phyloP scores from a whole-genome alignment of 2,797 vertebrate genomes.

The Buceros bicornis region DNA sequence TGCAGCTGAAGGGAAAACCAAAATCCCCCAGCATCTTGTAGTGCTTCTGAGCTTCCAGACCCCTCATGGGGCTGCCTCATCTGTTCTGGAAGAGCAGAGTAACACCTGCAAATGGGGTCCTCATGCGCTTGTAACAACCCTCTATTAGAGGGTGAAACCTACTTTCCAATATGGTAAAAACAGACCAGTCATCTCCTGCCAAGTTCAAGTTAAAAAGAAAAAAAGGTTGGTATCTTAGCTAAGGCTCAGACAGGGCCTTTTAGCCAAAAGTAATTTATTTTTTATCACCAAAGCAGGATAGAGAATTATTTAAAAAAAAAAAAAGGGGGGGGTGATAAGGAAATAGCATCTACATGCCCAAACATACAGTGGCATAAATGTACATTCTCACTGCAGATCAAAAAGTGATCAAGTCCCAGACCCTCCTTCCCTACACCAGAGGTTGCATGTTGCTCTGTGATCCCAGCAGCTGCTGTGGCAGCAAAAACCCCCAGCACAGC shows the following conservation, averaged over 20 bases:
- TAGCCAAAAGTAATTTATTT: neutral
- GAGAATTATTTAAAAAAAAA: neutral
- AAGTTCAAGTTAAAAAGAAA: neutral
- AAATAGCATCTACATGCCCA: neutral
- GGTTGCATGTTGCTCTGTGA: neutral
- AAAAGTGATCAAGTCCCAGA: neutral
- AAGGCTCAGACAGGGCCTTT: neutral
- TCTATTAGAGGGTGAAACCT: neutral
- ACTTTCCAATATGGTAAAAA: neutral
- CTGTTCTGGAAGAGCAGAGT: neutral
- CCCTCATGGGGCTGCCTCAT: neutral
- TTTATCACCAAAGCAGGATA: neutral
- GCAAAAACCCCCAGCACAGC: neutral
- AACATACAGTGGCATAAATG: neutral
- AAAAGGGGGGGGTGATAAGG: rapidly evolving
- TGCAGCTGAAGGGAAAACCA: neutral
- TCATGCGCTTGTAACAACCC: neutral
- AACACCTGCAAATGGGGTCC: neutral
- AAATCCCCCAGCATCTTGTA: neutral
- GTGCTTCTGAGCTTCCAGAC: neutral
- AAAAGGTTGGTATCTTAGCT: neutral
- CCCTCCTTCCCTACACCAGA: neutral
- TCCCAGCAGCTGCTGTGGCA: neutral
- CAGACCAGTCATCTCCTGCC: neutral
- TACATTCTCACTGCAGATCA: neutral